Evolutionary conservation across 2,113 vertebrate species (phyloP), one percentile per base, ranked within the genome.

Genomic region (Morone saxatilis): DNA sequence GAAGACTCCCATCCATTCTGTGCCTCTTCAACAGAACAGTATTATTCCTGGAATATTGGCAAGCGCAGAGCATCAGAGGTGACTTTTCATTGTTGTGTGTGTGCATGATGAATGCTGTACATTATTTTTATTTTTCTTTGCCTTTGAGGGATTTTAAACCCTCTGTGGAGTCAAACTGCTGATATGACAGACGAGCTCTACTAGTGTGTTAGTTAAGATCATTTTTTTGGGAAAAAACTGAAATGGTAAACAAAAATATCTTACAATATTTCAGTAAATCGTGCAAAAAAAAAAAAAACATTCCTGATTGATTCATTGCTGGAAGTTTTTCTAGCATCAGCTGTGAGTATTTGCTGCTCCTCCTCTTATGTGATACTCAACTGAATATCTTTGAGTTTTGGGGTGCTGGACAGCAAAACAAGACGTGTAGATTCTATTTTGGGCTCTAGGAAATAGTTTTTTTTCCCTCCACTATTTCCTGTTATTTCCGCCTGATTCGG

Each of bases 1-100:
- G 97, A 99, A 86, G 97, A 97, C 79, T 95, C 96, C 45, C 96
- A 96, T 94, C 96, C 96, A 1, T 99, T 97, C 82, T 99, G 97
- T 92, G 98, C 98, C 4, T 91, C 94, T 71, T 99, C 98, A 20
- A 91, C 96, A 83, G 97, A 98, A 77, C 98, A 98, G 91, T 99
- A 97, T 93, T 99, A 97, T 81, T 96, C 97, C 80, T 99, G 98
- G 98, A 99, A 97, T 95, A 99, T 99, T 85, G 98, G 98, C 65
- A 99, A 99, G 86, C 96, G 98, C 69, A 96, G 98, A 89, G 98
- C 98, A 38, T 96, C 98, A 0, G 98, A 99, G 98, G 98, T 99
- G 95, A 94, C 36, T 68, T 71, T 60, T 12, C 41, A 45, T 69
- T 40, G 41, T 13, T 47, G 4, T 13, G 13, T 47, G 12, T 31